These are phyloP conservation scores for Drosophila neonasuta DNA, from an alignment of 2,888 invertebrate genomes.

Conservation along the genomic window DNA sequence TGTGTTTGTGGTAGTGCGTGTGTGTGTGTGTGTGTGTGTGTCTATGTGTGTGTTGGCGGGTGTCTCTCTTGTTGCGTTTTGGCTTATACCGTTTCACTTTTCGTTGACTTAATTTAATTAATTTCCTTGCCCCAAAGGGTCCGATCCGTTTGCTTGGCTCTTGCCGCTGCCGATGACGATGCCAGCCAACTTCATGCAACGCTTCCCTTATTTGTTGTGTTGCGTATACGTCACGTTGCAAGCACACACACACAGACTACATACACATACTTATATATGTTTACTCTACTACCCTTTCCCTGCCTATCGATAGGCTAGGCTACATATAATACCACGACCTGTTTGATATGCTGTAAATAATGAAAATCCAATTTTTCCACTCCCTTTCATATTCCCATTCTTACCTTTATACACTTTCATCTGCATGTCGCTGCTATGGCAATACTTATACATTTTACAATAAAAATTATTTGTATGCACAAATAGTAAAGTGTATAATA, in stretches of 20 bases:
- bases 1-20: slow-evolving; percentile 12
- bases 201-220: slow-evolving; percentile 51
- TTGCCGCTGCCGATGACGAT: slow-evolving; percentile 25
- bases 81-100: slow-evolving; percentile 74
- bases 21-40: slow-evolving; percentile 19
- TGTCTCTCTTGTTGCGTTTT: slow-evolving; percentile 43
- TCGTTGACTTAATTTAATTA: slow-evolving; percentile 78
- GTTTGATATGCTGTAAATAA: slow-evolving; percentile 74
- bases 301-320: slow-evolving; percentile 36
- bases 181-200: slow-evolving; percentile 29
- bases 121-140: slow-evolving; percentile 73
- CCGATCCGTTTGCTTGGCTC: slow-evolving; percentile 57
- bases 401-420: background rate
- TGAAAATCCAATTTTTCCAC: slow-evolving; percentile 70
- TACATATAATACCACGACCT: slow-evolving; percentile 17
- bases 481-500: too few relatives aligned
- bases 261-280: slow-evolving; percentile 20
- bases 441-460: too few relatives aligned
- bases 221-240: slow-evolving; percentile 68
- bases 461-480: too few relatives aligned
- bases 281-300: slow-evolving; percentile 7
- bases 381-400: slow-evolving; percentile 33
- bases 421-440: too few relatives aligned
- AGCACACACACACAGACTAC: slow-evolving; percentile 28
- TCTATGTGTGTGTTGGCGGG: slow-evolving; percentile 18